Base-by-base conservation (phyloP, 2,797 vertebrate genomes). In the Lepilemur septentrionalis region DNA sequence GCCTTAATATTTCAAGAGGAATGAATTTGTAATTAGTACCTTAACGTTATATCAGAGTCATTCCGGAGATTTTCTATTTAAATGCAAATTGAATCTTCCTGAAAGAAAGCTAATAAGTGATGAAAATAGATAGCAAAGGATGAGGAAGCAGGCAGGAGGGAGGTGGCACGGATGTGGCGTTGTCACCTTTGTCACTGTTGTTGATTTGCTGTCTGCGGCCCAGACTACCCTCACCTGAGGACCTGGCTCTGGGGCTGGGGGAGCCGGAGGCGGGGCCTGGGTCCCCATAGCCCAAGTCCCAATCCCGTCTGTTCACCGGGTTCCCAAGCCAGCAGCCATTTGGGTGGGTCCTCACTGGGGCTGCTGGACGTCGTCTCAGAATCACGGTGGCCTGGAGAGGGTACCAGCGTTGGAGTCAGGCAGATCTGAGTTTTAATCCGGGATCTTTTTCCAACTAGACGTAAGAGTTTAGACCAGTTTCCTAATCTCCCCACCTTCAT, bases 41-140 rank as follows among this genome's bases (percentile, higher is more conserved):
- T 97, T 97, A 48, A 38, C 59, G 30, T 94, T 89, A 67, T 72
- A 97, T 96, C 70, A 52, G 92, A 97, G 94, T 93, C 7, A 13
- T 3, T 89, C 69, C 35, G n/a, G 96, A 98, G 95, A 72, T 73
- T 96, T 98, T 97, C 97, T 97, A 98, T 98, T 98, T 98, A 98
- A 98, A 98, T 98, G 98, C 97, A 98, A 98, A 98, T 98, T 97
- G 97, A 98, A 96, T 96, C 94, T 97, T 98, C 98, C 97, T 73
- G 30, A 97, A 48, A 94, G 96, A 98, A 98, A 98, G 95, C 93
- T 96, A 97, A 63, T 86, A 30, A 79, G 93, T 95, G 97, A 95
- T 95, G 91, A 92, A 97, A 98, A 97, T 95, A 97, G 97, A 96
- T 82, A 97, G 94, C 84, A 89, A 91, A 93, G 89, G 75, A 83